Evolutionary conservation across 2,113 vertebrate genomes (phyloP).

Genomic region (Syngnathus scovelli): DNA sequence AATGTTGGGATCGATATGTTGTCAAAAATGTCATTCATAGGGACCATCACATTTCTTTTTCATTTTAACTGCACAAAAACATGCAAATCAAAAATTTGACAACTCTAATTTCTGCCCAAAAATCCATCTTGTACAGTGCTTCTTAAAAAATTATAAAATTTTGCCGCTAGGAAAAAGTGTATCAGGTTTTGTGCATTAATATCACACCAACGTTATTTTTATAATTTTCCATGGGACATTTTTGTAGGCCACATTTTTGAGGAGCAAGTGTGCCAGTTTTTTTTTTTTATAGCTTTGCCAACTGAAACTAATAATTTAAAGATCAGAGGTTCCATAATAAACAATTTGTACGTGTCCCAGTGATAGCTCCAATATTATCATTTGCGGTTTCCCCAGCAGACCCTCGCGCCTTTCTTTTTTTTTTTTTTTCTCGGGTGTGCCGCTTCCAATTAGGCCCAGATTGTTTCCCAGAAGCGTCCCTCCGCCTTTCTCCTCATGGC

Average conservation of each 20-base stretch:
- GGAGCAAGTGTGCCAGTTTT: neutral
- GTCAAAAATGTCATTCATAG: too few species aligned
- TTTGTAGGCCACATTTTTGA: neutral
- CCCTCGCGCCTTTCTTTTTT: slow-evolving; percentile 38
- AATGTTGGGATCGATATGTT: too few species aligned
- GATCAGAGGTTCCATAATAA: neutral
- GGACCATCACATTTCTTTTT: too few species aligned
- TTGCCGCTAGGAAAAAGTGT: too few species aligned
- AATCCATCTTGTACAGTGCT: neutral
- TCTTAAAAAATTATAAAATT: too few species aligned
- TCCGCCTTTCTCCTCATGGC: slow-evolving; percentile 6
- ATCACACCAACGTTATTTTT: too few species aligned
- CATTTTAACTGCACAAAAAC: neutral
- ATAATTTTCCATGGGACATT: neutral
- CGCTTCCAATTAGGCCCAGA: slow-evolving; percentile 61
- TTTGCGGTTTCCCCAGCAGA: slow-evolving; percentile 10
- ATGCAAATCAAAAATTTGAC: too few species aligned
- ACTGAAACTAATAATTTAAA: neutral
- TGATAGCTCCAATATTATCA: neutral
- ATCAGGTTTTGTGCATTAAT: too few species aligned
- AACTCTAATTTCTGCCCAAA: neutral
- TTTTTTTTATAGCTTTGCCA: neutral
- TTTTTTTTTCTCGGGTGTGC: neutral
- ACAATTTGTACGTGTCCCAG: neutral
- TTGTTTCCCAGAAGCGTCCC: slow-evolving; percentile 60